These are phyloP conservation scores for Uria aalge DNA, from an alignment of 2,113 vertebrate species.

Conservation along the genomic window DNA sequence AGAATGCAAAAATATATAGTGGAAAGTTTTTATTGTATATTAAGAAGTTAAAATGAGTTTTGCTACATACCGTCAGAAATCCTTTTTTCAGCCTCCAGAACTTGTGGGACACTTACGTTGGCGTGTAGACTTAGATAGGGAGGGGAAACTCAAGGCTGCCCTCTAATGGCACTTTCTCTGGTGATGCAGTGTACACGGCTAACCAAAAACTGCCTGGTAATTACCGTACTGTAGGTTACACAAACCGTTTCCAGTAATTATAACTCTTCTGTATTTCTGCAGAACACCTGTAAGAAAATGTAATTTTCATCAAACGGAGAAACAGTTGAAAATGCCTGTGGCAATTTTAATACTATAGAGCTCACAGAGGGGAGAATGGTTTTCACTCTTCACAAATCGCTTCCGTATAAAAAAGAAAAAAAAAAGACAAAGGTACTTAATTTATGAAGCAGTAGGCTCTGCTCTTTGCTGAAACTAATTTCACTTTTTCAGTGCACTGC, in stretches of 20 bases:
- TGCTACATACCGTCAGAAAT: background rate
- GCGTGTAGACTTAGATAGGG: accelerated
- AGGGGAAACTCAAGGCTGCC: background rate
- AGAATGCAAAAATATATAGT: background rate
- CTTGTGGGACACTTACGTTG: background rate
- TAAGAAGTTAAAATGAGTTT: background rate
- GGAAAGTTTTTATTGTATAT: background rate
- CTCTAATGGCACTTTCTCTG: background rate
- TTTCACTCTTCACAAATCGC: background rate
- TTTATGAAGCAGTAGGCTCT: background rate
- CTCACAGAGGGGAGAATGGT: background rate
- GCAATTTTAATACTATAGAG: background rate
- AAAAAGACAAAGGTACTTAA: background rate
- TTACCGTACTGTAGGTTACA: background rate
- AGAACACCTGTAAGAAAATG: background rate
- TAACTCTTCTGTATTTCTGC: background rate
- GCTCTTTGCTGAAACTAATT: background rate
- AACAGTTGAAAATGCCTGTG: background rate
- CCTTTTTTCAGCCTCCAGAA: background rate
- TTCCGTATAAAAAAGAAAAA: background rate
- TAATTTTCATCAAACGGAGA: background rate
- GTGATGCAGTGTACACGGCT: background rate
- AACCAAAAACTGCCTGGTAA: background rate
- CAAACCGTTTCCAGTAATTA: background rate
- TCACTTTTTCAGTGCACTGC: background rate